Evolutionary conservation across 1,140 invertebrate genomes (phyloP).

Genomic region (Harlomillsia oculata): DNA sequence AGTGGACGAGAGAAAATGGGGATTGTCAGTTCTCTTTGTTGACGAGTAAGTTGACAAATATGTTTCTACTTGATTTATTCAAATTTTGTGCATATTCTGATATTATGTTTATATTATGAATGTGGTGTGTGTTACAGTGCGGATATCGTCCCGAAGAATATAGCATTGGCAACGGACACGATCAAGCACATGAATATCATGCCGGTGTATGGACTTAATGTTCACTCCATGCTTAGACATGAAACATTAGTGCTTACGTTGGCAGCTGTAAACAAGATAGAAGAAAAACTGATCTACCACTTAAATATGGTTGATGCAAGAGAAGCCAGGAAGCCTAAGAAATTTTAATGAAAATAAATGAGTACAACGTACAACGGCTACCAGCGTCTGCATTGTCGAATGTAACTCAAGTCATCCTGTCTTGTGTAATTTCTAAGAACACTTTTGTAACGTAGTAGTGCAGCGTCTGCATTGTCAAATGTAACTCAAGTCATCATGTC

Average conservation of each 20-base stretch:
- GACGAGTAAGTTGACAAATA: slow-evolving; percentile 68
- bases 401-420: too few relatives aligned
- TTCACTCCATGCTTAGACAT: slow-evolving; percentile 86
- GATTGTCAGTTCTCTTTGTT: slow-evolving; percentile 86
- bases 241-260: slow-evolving; percentile 83
- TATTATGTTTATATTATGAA: neutral
- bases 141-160: slow-evolving; percentile 78
- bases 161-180: slow-evolving; percentile 62
- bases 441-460: too few relatives aligned
- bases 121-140: slow-evolving; percentile 50
- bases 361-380: too few relatives aligned
- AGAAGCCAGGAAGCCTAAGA: neutral
- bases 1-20: slow-evolving; percentile 78
- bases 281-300: slow-evolving; percentile 71
- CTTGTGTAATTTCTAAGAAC: too few relatives aligned
- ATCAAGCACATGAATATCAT: slow-evolving; percentile 83
- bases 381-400: too few relatives aligned
- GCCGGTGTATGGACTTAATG: slow-evolving; percentile 73
- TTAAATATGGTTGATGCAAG: slow-evolving; percentile 55
- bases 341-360: too few relatives aligned
- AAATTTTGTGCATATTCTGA: neutral
- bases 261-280: slow-evolving; percentile 70
- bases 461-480: too few relatives aligned
- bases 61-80: neutral
- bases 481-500: too few relatives aligned